Evolutionary conservation across 1,140 invertebrate species (phyloP), one percentile per base, ranked within the genome.

Genomic region (Dendrolimus kikuchii): DNA sequence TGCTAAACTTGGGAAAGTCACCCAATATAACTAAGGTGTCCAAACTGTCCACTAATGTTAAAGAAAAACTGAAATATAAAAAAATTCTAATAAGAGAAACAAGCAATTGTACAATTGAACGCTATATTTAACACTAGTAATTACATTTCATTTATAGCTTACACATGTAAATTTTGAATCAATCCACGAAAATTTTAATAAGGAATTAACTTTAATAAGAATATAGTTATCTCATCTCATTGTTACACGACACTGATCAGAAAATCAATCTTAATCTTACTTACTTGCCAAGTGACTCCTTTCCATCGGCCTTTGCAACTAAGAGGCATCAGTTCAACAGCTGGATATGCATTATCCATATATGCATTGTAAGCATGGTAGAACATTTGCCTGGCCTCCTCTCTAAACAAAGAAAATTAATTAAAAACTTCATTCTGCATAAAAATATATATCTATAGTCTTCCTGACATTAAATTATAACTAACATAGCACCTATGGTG

Each of bases 281-380:
- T 93, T 90, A 98, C 96, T 99, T 99, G 89, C 98, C 98, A 55
- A 99, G 96, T 95, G 36, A 93, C 90, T 5, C 94, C 95, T 65
- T 97, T 88, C 81, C 93, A 98, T 51, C 98, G 88, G 42, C 97
- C 98, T 76, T 95, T 93, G 84, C 98, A 99, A 77, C 94, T 97
- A 37, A 99, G 88, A 3, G 98, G 98, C 97, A 99, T 99, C 46
- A 99, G 87, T 87, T 99, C 98, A 90, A 99, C 98, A 38, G 97
- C 97, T 55, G 98, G 98, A 89, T 96, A 99, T 9, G 98, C 98
- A 91, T 99, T 95, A 62, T 95, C 91, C 96, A 99, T 99, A 68
- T 99, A 99, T 23, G 95, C 94, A 72, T 93, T 91, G 79, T 98
- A 99, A n/a, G 95, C 97, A 91, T 99, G 98, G 86, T 97, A 96